Conservation (phyloP, 2,797 vertebrate genomes). For the Helostoma temminkii region DNA sequence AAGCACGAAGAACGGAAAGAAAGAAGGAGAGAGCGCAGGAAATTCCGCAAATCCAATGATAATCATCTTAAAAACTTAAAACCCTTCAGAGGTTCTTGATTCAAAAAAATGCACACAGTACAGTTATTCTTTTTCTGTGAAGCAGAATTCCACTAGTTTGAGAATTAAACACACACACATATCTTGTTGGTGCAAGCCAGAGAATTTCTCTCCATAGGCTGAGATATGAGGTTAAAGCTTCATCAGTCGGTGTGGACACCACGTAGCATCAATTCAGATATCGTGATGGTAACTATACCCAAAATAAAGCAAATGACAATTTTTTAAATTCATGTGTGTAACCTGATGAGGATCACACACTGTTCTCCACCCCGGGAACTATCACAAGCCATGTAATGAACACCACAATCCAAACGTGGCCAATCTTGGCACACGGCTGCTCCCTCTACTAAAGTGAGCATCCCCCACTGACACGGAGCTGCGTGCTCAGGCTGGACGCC, state of each 20-base stretch:
- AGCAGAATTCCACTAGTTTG: slow-evolving; percentile 21
- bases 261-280: slow-evolving; percentile 15
- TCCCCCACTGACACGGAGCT: slow-evolving; percentile 44
- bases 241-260: neutral
- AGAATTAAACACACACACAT: slow-evolving; percentile 35
- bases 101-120: slow-evolving; percentile 6
- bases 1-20: neutral
- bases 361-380: slow-evolving; percentile 60
- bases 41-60: slow-evolving; percentile 24
- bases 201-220: slow-evolving; percentile 28
- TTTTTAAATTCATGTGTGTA: slow-evolving; percentile 46
- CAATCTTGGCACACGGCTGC: slow-evolving; percentile 61
- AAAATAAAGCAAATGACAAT: slow-evolving; percentile 42
- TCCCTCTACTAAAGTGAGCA: slow-evolving; percentile 66
- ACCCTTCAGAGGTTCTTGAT: neutral
- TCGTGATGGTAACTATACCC: slow-evolving; percentile 16
- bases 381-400: slow-evolving; percentile 72
- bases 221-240: slow-evolving; percentile 26
- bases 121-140: neutral
- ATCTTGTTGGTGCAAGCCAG: slow-evolving; percentile 36
- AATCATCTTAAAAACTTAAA: slow-evolving; percentile 30
- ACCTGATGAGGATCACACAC: slow-evolving; percentile 69
- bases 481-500: slow-evolving; percentile 46
- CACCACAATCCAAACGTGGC: slow-evolving; percentile 67
- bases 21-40: slow-evolving; percentile 19